Base-by-base conservation (phyloP, 2,797 vertebrate genomes). In the Falco cherrug region DNA sequence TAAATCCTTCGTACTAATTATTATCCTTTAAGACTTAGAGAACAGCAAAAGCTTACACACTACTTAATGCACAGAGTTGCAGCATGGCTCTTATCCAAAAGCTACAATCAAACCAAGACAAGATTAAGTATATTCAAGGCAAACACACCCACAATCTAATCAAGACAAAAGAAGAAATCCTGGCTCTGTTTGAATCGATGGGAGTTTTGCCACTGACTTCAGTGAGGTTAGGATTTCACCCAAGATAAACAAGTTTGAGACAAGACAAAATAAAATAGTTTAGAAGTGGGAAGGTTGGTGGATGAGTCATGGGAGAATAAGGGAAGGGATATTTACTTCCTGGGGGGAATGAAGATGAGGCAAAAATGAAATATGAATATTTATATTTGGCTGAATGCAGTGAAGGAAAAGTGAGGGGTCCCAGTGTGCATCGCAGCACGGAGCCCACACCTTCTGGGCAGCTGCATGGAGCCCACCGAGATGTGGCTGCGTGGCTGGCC, bases 181-280 rank as follows among this genome's bases (percentile, higher is more conserved):
- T 87, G 90, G 77, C 80, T 91, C 83, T 50, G 26, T 91, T 93
- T 84, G 50, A 95, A 80, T 82, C 80, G 67, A 81, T 82, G 90
- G 87, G 88, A 95, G 17, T 79, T 96, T 91, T 95, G 91, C 93
- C 91, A 96, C 86, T 87, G 85, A 94, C 83, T 97, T 96, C 89
- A 95, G 88, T 75, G 85, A 92, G 71, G 91, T 88, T 96, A 92
- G 74, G 80, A 90, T 93, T 84, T 87, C 53, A 74, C 70, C 88
- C 96, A 97, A 97, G 88, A 93, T 61, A 93, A 97, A 95, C 88
- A 97, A 96, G 78, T 45, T 79, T 43, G 86, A 96, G 94, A 96
- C 95, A 96, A 95, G 95, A 95, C 94, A 96, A 95, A 96, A 96
- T 87, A 95, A 91, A 95, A 90, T 41, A 74, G 68, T 89, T 96